A percentile compares a stretch with the other conserved stretches of the same genome.
These are phyloP conservation scores for Astreopora myriophthalma DNA, from an alignment of 64 coral and sea anemone genomes.

Conservation along the genomic window DNA sequence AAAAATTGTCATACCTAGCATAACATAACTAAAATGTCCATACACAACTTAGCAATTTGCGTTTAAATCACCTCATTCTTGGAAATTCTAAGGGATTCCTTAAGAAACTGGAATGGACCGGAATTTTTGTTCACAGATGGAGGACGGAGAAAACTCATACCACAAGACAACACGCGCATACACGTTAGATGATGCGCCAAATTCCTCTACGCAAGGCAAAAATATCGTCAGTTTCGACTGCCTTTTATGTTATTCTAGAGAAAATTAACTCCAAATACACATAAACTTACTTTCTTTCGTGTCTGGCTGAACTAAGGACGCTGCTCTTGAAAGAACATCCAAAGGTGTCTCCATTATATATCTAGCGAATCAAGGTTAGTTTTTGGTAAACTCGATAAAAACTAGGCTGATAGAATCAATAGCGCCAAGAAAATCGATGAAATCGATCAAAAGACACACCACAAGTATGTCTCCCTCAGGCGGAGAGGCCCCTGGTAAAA, in stretches of 20 bases:
- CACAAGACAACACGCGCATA: background rate
- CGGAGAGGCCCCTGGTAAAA: background rate
- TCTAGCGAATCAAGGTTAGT: background rate
- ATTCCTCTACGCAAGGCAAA: background rate
- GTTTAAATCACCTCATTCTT: background rate
- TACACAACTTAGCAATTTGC: conserved; percentile 18
- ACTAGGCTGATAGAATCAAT: background rate
- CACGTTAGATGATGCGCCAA: background rate
- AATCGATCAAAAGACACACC: background rate
- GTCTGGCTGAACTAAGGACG: conserved; percentile 81
- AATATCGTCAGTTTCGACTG: background rate
- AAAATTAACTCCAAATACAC: background rate
- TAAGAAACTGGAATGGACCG: background rate
- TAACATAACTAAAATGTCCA: conserved; percentile 53
- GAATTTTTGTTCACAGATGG: background rate
- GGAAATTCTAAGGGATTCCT: background rate
- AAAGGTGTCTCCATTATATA: conserved; percentile 92
- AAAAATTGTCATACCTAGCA: conserved; percentile 63
- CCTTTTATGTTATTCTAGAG: background rate
- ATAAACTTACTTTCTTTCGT: conserved; percentile 70
- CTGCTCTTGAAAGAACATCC: conserved; percentile 90
- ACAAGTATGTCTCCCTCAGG: background rate
- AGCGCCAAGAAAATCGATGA: background rate
- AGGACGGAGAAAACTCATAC: background rate
- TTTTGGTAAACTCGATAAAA: background rate